Conservation (phyloP, 2,797 vertebrate species). For the Hemitrygon akajei region DNA sequence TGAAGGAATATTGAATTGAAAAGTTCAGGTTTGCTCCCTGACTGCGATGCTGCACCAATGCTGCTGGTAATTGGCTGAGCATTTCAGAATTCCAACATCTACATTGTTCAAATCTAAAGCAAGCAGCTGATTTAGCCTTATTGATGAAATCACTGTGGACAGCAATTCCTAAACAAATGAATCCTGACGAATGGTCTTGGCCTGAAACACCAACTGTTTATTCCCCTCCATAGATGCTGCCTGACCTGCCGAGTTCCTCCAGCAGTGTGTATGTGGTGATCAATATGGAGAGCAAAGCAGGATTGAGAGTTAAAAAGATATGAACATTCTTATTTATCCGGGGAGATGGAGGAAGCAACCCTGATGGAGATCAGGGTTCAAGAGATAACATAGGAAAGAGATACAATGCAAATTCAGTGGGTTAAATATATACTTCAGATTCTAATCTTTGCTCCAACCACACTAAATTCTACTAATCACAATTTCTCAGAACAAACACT, state of each 20-base stretch:
- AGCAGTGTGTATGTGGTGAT: too few species aligned
- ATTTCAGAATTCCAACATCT: too few species aligned
- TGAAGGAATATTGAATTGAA: too few species aligned
- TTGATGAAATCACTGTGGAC: neutral
- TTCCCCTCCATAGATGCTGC: too few species aligned
- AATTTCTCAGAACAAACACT: neutral
- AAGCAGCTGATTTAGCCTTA: neutral
- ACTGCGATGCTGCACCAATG: too few species aligned
- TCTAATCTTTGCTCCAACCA: neutral
- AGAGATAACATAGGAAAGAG: neutral
- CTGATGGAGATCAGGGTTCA: too few species aligned
- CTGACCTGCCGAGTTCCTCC: too few species aligned
- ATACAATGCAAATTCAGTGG: neutral
- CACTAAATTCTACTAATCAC: neutral
- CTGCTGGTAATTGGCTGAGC: too few species aligned
- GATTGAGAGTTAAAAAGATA: neutral
- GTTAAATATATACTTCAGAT: neutral
- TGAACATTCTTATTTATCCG: neutral
- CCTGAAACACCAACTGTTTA: too few species aligned
- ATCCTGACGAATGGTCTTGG: too few species aligned
- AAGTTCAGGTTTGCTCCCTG: too few species aligned
- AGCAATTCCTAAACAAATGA: neutral
- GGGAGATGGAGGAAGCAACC: neutral
- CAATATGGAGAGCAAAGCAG: neutral
- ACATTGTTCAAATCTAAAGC: neutral